Evolutionary conservation across 2,888 invertebrate genomes (phyloP), one percentile per base, ranked within the genome.

Genomic region (Argyra leucocephala): DNA sequence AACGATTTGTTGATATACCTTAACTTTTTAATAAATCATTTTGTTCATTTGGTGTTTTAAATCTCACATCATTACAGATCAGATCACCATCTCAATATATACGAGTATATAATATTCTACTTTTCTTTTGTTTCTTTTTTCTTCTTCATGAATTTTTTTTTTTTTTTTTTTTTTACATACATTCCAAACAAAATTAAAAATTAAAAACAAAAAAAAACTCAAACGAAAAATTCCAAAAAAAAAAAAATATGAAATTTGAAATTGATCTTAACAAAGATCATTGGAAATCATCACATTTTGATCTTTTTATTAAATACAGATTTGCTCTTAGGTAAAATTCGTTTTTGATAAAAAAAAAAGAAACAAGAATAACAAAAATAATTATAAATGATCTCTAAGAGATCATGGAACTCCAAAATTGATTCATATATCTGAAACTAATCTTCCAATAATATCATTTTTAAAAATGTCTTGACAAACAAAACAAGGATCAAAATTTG

Each of bases 1-100:
- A 59, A 59, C 59, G 23, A 59, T 59, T 59, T 59, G 59, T 59
- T 59, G 22, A 59, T 59, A 59, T 23, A 12, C 18, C 18, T 48
- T 48, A 48, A 48, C 9, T 48, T 48, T 48, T 48, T 48, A 48
- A 48, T 48, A 48, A 48, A 48, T 48, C 48, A 48, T 48, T 48
- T 48, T 48, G 48, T 15, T 48, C 18, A 48, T 48, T 48, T 48
- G 48, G 48, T 48, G 48, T 48, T 48, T 48, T 48, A 48, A 48
- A 48, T 48, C 48, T 48, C 48, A 48, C 48, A 48, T 48, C 48
- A 48, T 48, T 18, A 48, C 48, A 48, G 48, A 18, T 31, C 31
- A 48, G 12, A 18, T 48, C 48, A 48, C 18, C 18, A 48, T 48
- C 2, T 48, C 10, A 10, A n/a, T 10, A 31, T 31, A 31, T 31